phyloP scores from a whole-genome alignment of 2,888 invertebrate genomes.

The Odontothrips loti region DNA sequence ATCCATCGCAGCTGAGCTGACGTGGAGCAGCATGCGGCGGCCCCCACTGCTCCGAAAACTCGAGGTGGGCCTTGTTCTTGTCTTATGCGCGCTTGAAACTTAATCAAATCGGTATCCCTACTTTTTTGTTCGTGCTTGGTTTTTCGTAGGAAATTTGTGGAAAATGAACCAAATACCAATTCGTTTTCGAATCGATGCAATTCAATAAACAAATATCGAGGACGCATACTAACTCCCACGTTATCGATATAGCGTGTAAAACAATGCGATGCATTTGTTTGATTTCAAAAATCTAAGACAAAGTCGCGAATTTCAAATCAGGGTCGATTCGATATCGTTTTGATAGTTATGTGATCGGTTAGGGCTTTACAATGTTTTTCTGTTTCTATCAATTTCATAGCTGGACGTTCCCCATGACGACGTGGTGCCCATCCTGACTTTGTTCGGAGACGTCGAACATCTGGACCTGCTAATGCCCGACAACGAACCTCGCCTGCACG shows the following conservation, averaged over 20 bases:
- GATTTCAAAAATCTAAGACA: too few relatives aligned
- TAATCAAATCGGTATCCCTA: neutral
- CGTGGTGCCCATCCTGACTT: neutral
- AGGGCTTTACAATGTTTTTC: too few relatives aligned
- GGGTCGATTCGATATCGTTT: too few relatives aligned
- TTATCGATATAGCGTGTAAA: neutral
- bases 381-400: neutral
- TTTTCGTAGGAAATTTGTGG: neutral
- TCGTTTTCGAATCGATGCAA: too few relatives aligned
- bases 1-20: neutral
- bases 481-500: too few relatives aligned
- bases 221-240: neutral
- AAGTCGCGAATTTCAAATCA: too few relatives aligned
- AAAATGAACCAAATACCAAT: neutral
- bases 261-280: neutral
- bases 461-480: too few relatives aligned
- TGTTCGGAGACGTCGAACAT: neutral
- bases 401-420: neutral
- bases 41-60: neutral
- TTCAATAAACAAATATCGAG: neutral
- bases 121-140: neutral
- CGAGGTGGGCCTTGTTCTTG: neutral
- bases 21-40: neutral
- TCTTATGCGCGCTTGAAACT: neutral
- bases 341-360: too few relatives aligned